Conservation (phyloP, 64 coral and sea anemone genomes). For the Montipora sp. region DNA sequence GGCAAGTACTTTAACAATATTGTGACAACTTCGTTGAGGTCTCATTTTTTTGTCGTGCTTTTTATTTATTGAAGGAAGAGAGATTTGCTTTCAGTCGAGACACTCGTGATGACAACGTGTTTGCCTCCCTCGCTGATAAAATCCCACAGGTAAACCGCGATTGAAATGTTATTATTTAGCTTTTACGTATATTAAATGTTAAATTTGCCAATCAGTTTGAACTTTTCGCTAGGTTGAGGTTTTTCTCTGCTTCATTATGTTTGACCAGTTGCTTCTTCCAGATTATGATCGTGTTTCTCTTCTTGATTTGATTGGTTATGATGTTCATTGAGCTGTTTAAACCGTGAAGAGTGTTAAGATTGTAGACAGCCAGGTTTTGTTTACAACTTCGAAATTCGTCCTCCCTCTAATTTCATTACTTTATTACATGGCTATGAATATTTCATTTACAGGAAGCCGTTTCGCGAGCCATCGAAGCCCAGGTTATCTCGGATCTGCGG, state of each 20-base stretch:
- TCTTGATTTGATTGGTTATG: too few relatives aligned
- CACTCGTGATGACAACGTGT: constrained; percentile 37
- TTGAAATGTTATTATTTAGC: not conserved
- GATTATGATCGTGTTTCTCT: too few relatives aligned
- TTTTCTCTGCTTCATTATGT: too few relatives aligned
- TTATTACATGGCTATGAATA: not conserved
- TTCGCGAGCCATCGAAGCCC: constrained; percentile 38
- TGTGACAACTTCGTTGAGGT: not conserved
- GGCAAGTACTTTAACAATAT: not conserved
- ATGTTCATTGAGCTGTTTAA: too few relatives aligned
- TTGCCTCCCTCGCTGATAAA: constrained; percentile 19
- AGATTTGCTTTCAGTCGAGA: constrained; percentile 47
- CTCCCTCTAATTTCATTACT: not conserved
- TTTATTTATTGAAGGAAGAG: constrained; percentile 21
- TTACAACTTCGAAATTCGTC: not conserved
- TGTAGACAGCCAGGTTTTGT: too few relatives aligned
- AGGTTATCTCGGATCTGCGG: constrained; percentile 62
- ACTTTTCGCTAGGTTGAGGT: too few relatives aligned
- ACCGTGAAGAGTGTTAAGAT: too few relatives aligned
- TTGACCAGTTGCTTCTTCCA: too few relatives aligned
- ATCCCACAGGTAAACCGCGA: constrained; percentile 2
- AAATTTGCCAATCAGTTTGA: too few relatives aligned
- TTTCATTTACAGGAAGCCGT: constrained; percentile 35
- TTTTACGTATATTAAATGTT: too few relatives aligned
- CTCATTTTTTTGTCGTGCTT: not conserved